Evolutionary conservation across 2,113 vertebrate species (phyloP).

Genomic region (Charadrius vociferus): DNA sequence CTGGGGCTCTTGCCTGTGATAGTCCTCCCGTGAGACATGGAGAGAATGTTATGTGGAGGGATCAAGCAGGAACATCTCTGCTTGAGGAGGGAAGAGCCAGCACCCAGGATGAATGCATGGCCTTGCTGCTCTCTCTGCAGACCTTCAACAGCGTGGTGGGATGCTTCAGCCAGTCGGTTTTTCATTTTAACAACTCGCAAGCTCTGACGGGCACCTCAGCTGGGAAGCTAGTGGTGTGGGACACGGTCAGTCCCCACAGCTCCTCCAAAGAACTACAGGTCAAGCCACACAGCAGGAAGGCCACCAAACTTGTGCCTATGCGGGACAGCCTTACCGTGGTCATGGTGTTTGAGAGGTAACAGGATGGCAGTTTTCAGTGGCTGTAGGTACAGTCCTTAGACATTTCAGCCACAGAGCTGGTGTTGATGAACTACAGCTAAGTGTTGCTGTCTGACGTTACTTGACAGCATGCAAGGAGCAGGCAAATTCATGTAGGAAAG

Average conservation of each 20-base stretch:
- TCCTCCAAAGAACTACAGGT: not conserved
- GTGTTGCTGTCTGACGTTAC: not conserved
- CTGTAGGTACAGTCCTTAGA: fast-evolving
- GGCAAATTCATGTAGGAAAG: not conserved
- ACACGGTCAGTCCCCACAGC: not conserved
- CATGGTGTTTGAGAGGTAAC: constrained; percentile 78
- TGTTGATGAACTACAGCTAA: fast-evolving
- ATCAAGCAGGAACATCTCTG: not conserved
- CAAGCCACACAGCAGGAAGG: constrained; percentile 15
- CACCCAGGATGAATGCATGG: fast-evolving
- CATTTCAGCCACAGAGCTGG: not conserved
- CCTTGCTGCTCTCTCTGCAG: constrained; percentile 27
- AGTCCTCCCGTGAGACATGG: not conserved
- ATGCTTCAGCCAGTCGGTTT: constrained; percentile 81
- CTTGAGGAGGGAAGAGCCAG: not conserved
- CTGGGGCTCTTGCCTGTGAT: not conserved
- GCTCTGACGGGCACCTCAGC: constrained; percentile 77
- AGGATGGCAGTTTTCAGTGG: fast-evolving
- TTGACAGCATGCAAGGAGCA: fast-evolving
- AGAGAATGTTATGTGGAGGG: not conserved
- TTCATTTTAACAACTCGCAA: constrained; percentile 75
- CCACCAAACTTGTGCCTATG: constrained; percentile 74
- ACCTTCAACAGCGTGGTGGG: constrained; percentile 76
- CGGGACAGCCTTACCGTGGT: constrained; percentile 86
- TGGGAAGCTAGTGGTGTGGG: constrained; percentile 86